Evolutionary conservation across 2,888 invertebrate species (phyloP), one percentile per base, ranked within the genome.

Genomic region (Sabellastarte sp.): DNA sequence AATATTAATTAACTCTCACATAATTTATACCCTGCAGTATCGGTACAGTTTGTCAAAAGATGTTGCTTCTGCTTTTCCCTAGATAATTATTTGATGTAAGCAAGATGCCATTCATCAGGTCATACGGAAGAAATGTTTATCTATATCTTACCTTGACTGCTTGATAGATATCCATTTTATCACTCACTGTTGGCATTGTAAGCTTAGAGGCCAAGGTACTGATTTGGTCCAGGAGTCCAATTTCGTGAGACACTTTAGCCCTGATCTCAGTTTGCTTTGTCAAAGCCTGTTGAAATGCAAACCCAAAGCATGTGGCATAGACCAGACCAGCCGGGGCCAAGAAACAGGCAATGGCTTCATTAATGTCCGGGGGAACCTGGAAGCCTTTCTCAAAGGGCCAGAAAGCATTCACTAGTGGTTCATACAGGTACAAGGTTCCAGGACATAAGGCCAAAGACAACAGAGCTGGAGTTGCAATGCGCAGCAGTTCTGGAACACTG

Each of bases 341-440:
- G 65, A 77, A 78, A 63, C 78, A 78, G 1, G 76, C 73, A 30
- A 78, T 77, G 60, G 77, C 77, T 52, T 77, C 77, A 53, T 76
- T 77, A 50, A 77, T 76, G 57, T 77, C 70, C 10, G 77, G 77
- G 0, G 67, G 64, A 1, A 41, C 56, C n/a, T 66, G 28, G 30
- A 63, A 33, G 32, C 58, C 68, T 10, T 67, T 59, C 3, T 64
- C 60, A 1, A 61, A 61, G 1, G 74, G 73, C 77, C 77, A 77
- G 50, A 76, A 66, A 30, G 68, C 65, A 41, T 50, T 63, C 10
- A 68, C 70, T 30, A 78, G 64, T 0, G 77, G 76, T 50, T 70
- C 64, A 58, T 76, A 77, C 31, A 77, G 59, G 61, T 74, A 76
- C 15, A 77, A 64, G 1, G 76, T 76, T 5, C 73, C 41, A 1